Percentiles rank a stretch among this genome's conserved stretches.
These are phyloP conservation scores for Deroplatys truncata DNA, from an alignment of 2,888 invertebrate species.

Conservation along the genomic window DNA sequence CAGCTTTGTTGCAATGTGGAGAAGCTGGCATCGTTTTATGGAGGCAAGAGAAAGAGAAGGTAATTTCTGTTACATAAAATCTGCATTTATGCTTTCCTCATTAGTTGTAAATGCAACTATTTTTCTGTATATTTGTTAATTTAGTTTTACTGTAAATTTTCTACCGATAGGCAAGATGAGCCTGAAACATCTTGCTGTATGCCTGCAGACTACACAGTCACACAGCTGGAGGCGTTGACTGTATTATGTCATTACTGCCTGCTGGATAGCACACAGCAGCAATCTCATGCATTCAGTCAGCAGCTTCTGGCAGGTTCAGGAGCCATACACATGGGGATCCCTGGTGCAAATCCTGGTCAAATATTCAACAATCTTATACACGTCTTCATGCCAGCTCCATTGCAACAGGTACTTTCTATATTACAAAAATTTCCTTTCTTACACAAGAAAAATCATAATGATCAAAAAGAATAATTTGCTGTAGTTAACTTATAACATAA, in stretches of 20 bases:
- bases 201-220: constrained; percentile 74
- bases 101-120: too few relatives aligned
- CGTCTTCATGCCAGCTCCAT: constrained; percentile 67
- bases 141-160: not conserved
- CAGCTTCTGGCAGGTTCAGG: constrained; percentile 47
- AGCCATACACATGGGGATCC: constrained; percentile 48
- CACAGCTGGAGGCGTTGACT: constrained; percentile 72
- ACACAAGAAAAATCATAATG: not conserved
- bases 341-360: constrained; percentile 59
- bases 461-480: not conserved
- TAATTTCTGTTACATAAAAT: not conserved
- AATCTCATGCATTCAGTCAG: constrained; percentile 54
- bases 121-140: too few relatives aligned
- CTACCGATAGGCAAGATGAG: not conserved
- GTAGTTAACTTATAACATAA: not conserved
- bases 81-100: not conserved
- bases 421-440: not conserved
- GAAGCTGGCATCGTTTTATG: constrained; percentile 46
- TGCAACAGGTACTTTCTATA: constrained; percentile 41
- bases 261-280: constrained; percentile 61
- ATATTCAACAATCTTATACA: constrained; percentile 76
- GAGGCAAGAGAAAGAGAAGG: not conserved
- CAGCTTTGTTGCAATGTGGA: constrained; percentile 78
- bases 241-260: constrained; percentile 76
- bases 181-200: constrained; percentile 38